Evolutionary conservation across 2,797 vertebrate species (phyloP), one percentile per base, ranked within the genome.

Genomic region (Ibycter americanus): DNA sequence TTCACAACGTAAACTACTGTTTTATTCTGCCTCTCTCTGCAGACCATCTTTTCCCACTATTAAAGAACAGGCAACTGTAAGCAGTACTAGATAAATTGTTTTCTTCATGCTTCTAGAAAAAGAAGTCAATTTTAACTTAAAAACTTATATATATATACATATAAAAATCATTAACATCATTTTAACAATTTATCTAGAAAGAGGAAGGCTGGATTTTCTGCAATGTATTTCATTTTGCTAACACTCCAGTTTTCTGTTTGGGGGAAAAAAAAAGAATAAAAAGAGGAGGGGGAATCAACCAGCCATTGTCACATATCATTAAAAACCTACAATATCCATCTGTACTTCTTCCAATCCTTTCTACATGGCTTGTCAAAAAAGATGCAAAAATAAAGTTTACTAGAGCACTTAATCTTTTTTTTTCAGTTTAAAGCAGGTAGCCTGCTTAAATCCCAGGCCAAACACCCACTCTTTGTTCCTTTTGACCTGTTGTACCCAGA

Each of bases 401-500:
- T 36, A 5, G n/a, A 83, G 27, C 15, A 83, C 3, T 15, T 67
- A 0, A 38, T 76, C 6, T 12, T 58, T 8, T 65, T 8, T 65
- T 77, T 40, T 3, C 58, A 80, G 79, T 52, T 89, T 61, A 83
- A 74, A 90, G 58, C 59, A 62, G 36, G 56, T 89, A 95, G 59
- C n/a, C 77, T 87, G 79, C 85, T 87, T 52, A 97, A 95, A 32
- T 73, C 83, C 56, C 72, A 87, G 62, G 79, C 49, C 85, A 87
- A 95, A 84, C 67, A 93, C 15, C 23, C 7, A 4, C 29, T 76
- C 56, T 89, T 90, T 86, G 81, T 95, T 92, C 55, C 59, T 96
- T 91, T 93, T 85, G 73, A 95, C 91, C 88, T 85, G 73, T 47
- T 73, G 38, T 91, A 79, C 54, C 73, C 68, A 93, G 84, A 96